Percentiles rank a stretch among this genome's conserved stretches.
Evolutionary conservation across 2,797 vertebrate species (phyloP).

Genomic region (Lycodopsis pacificus): DNA sequence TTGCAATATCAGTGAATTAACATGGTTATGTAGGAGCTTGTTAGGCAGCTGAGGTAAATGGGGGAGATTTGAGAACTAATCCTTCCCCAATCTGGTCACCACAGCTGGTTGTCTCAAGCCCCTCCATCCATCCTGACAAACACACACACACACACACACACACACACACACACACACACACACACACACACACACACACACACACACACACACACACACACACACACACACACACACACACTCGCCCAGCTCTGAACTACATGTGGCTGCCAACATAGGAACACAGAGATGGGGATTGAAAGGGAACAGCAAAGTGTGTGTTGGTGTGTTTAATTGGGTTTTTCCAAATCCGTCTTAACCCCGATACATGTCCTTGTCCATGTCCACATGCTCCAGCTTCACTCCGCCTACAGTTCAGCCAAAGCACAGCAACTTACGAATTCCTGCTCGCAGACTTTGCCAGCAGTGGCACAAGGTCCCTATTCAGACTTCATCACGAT

Average conservation of each 20-base stretch:
- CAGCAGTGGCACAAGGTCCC: conserved; percentile 33
- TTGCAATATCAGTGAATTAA: conserved; percentile 71
- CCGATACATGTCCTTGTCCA: conserved; percentile 42
- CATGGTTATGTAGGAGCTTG: conserved; percentile 73
- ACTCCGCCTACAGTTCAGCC: conserved; percentile 45
- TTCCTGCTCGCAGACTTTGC: conserved; percentile 26
- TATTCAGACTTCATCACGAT: conserved; percentile 29
- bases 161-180: conserved; percentile 35
- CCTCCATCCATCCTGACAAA: conserved; percentile 54
- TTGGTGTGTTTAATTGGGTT: conserved; percentile 67
- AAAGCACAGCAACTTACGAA: conserved; percentile 39
- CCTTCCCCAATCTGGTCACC: conserved; percentile 80
- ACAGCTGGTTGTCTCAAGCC: conserved; percentile 81
- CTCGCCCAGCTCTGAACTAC: conserved; percentile 36
- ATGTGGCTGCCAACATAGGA: conserved; percentile 55
- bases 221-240: conserved; percentile 31
- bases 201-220: conserved; percentile 33
- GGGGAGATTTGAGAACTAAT: conserved; percentile 83
- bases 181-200: conserved; percentile 36
- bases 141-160: conserved; percentile 31
- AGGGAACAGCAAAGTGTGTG: conserved; percentile 57
- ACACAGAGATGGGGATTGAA: conserved; percentile 52
- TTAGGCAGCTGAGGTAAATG: conserved; percentile 79
- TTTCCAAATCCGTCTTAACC: conserved; percentile 77
- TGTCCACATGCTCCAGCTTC: conserved; percentile 51